Percentiles rank a stretch among this genome's conserved stretches.
Conservation (phyloP, 2,888 invertebrate genomes). For the Taphrorychus bicolor region DNA sequence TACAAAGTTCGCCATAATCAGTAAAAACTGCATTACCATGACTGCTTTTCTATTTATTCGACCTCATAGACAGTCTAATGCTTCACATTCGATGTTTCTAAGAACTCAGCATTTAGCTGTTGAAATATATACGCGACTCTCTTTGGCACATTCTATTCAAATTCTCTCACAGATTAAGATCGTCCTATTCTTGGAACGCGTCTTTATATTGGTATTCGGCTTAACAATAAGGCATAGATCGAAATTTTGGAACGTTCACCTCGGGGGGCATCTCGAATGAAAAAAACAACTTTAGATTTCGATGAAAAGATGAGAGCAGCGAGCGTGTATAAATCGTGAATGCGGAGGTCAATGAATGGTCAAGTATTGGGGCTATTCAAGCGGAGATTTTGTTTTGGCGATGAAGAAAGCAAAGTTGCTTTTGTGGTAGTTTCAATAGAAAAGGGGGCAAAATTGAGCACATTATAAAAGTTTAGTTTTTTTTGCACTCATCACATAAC, state of each 20-base stretch:
- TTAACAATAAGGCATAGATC: slow-evolving; percentile 22
- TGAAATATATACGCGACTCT: slow-evolving; percentile 15
- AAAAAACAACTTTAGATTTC: slow-evolving; percentile 18
- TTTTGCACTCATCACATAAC: too few relatives aligned
- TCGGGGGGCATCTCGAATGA: slow-evolving; percentile 19
- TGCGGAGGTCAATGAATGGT: neutral
- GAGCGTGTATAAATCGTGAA: neutral
- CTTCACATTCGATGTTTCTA: slow-evolving; percentile 3
- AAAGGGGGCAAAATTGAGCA: too few relatives aligned
- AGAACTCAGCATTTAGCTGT: slow-evolving; percentile 15
- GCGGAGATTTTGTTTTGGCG: too few relatives aligned
- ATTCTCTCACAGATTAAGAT: slow-evolving; percentile 24
- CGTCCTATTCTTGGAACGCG: slow-evolving; percentile 16
- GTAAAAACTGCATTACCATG: too few relatives aligned
- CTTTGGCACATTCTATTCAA: slow-evolving; percentile 27
- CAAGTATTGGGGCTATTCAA: neutral
- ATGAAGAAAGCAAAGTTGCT: too few relatives aligned
- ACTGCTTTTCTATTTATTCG: too few relatives aligned
- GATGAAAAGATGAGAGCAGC: neutral
- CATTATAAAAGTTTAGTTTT: too few relatives aligned
- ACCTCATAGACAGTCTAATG: too few relatives aligned
- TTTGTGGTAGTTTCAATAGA: too few relatives aligned
- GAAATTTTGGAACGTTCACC: slow-evolving; percentile 30
- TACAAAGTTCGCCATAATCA: too few relatives aligned
- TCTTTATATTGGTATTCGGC: slow-evolving; percentile 25